These are phyloP conservation scores for Pogonocichla stellata DNA, from an alignment of 2,113 vertebrate genomes.

Conservation along the genomic window DNA sequence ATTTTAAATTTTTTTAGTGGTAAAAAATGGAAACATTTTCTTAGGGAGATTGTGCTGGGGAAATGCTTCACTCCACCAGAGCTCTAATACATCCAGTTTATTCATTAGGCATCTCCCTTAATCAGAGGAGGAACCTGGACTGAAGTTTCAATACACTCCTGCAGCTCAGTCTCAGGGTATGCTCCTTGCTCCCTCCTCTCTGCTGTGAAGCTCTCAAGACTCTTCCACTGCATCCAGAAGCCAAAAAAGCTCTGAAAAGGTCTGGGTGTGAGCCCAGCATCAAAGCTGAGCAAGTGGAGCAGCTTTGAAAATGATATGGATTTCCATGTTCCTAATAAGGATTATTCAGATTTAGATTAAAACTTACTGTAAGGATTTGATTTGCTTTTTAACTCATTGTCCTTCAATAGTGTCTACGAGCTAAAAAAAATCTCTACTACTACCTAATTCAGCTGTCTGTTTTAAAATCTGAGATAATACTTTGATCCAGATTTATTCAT, in stretches of 20 bases:
- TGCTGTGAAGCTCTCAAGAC: rapidly evolving
- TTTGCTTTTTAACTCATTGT: not conserved
- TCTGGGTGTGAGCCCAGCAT: not conserved
- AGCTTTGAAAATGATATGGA: not conserved
- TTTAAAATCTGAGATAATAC: not conserved
- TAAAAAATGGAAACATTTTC: not conserved
- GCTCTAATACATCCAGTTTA: not conserved
- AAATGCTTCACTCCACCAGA: not conserved
- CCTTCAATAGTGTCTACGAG: not conserved
- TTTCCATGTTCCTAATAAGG: not conserved
- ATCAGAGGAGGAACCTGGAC: not conserved
- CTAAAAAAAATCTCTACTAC: not conserved
- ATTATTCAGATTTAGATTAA: not conserved
- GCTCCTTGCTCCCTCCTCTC: not conserved
- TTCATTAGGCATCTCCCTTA: not conserved
- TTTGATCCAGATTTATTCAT: not conserved
- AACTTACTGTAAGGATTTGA: not conserved
- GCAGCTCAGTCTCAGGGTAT: not conserved
- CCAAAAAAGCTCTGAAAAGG: not conserved
- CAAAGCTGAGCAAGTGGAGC: not conserved
- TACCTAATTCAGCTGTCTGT: not conserved
- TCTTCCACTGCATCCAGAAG: not conserved
- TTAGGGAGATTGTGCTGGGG: not conserved
- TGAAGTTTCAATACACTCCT: not conserved
- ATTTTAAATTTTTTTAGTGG: not conserved